Evolutionary conservation across 2,888 invertebrate genomes (phyloP).

Genomic region (Brenthis daphne): DNA sequence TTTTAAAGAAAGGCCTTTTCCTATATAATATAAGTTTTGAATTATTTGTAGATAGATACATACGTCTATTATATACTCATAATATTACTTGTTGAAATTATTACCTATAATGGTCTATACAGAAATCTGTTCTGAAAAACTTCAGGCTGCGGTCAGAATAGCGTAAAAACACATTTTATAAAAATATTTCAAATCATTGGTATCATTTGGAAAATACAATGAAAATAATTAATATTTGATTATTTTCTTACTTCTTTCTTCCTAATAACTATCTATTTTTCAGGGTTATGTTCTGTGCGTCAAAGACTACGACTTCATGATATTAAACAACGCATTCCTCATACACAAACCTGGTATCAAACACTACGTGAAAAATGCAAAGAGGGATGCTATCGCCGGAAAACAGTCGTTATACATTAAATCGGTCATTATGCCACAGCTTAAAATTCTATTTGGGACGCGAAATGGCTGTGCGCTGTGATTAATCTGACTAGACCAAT

Average conservation of each 20-base stretch:
- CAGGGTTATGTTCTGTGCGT: slow-evolving; percentile 96
- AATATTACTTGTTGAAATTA: too few species aligned
- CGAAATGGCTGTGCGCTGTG: slow-evolving; percentile 91
- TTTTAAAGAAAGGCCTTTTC: too few species aligned
- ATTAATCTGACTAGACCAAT: slow-evolving; percentile 43
- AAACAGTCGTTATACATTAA: slow-evolving; percentile 90
- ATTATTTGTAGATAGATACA: too few species aligned
- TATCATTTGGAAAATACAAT: too few species aligned
- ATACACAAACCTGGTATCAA: slow-evolving; percentile 97
- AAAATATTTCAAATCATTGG: too few species aligned
- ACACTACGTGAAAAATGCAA: slow-evolving; percentile 88
- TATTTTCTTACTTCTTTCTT: neutral
- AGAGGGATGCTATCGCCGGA: slow-evolving; percentile 87
- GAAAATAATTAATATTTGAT: neutral
- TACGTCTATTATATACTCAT: too few species aligned
- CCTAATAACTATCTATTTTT: slow-evolving; percentile 42
- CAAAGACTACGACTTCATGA: slow-evolving; percentile 95
- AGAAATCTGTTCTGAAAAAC: too few species aligned
- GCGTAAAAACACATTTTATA: too few species aligned
- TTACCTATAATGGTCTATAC: too few species aligned
- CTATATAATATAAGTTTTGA: neutral
- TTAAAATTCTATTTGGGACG: slow-evolving; percentile 91
- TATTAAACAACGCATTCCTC: slow-evolving; percentile 95
- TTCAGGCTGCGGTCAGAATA: too few species aligned
- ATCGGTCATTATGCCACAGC: slow-evolving; percentile 91